Evolutionary conservation across 1,140 invertebrate genomes (phyloP), one percentile per base, ranked within the genome.

Genomic region (Nasonia giraulti): DNA sequence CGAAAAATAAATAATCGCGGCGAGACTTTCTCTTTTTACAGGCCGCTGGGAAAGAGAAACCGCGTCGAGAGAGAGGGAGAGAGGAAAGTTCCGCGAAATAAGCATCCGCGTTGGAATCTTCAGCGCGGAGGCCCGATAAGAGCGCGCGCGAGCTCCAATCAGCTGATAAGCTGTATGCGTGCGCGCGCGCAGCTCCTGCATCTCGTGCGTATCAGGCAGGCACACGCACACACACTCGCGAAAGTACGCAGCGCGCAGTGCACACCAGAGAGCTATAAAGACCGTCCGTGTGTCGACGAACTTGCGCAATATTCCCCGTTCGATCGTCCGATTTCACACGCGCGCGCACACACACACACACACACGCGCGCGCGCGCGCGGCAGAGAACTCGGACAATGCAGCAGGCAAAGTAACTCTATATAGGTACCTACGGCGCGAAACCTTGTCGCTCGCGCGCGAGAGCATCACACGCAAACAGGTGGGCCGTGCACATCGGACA

Each of bases 151-250:
- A 23, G 68, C 47, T 47, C 27, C 77, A 80, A 68, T 80, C 77
- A 80, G 77, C 77, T 80, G 77, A 80, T 80, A 80, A 80, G 55
- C 50, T 44, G 40, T 44, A 27, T 12, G 40, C 75, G 76, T 50
- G 75, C 50, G 76, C 47, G 40, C 75, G 76, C 76, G 75, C 8
- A n/a, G 73, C 73, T 75, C 11, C 75, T 77, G 40, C 55, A 50
- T 77, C 20, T n/a, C 75, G 75, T 23, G 75, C 75, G 40, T 44
- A 23, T 66, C 14, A 20, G 8, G 62, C 14, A 47, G 1, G n/a
- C 10, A 50, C n/a, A 27, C 23, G 11, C 12, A 23, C 3, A 50
- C 27, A 27, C 27, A 27, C 27, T 27, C 27, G 27, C 27, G 27
- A 27, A 27, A 27, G 27, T 2, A 27, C 27, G 27, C 27, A 27